phyloP scores from a whole-genome alignment of 2,113 vertebrate genomes.

The Microcebus jonahi region DNA sequence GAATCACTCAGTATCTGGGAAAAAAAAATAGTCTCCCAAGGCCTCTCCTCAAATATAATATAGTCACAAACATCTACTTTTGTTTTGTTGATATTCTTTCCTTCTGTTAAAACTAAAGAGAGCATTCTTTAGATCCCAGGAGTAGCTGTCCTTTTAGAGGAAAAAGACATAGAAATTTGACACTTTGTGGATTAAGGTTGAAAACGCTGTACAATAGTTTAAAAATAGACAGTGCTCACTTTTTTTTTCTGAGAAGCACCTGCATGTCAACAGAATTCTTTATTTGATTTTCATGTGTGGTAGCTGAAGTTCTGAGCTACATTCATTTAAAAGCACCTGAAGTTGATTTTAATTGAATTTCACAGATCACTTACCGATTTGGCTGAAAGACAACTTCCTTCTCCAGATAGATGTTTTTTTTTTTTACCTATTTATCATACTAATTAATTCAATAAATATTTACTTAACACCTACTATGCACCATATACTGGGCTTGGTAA shows the following conservation, averaged over 20 bases:
- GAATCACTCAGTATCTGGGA: slow-evolving; percentile 66
- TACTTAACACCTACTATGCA: neutral
- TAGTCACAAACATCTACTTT: slow-evolving; percentile 79
- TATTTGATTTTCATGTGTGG: neutral
- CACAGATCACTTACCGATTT: neutral
- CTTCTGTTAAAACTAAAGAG: slow-evolving; percentile 78
- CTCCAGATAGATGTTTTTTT: neutral
- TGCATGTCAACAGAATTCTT: neutral
- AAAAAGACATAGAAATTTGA: slow-evolving; percentile 71
- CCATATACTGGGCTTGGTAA: neutral
- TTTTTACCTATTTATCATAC: neutral
- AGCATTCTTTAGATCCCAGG: slow-evolving; percentile 74
- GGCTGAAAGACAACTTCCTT: neutral
- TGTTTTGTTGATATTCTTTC: slow-evolving; percentile 67
- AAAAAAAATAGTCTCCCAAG: slow-evolving; percentile 58
- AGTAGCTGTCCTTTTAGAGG: slow-evolving; percentile 81
- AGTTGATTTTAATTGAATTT: neutral
- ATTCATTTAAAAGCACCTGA: neutral
- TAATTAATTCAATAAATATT: neutral
- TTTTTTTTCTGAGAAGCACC: slow-evolving; percentile 44
- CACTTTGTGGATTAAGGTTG: slow-evolving; percentile 62
- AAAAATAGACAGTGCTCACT: slow-evolving; percentile 65
- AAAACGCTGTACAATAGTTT: slow-evolving; percentile 64
- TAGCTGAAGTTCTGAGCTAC: slow-evolving; percentile 21
- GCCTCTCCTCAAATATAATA: slow-evolving; percentile 68